Evolutionary conservation across 2,888 invertebrate species (phyloP), one percentile per base, ranked within the genome.

Genomic region (Tubiluchus corallicola): DNA sequence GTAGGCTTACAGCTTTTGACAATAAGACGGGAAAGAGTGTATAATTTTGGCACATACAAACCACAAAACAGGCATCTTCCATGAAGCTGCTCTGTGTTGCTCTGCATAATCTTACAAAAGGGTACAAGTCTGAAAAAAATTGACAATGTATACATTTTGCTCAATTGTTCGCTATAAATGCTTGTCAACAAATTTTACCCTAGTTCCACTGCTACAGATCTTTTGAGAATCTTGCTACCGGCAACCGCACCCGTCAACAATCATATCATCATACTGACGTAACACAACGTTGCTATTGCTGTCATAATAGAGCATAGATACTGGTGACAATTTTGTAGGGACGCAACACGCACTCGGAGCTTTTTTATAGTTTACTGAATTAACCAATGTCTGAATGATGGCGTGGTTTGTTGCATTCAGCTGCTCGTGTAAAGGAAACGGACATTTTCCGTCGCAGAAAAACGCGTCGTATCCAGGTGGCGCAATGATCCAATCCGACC

Each of bases 241-340:
- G 29, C 29, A 29, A n/a, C 29, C 29, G 29, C 29, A 29, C 9
- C 29, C 29, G 29, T 29, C 29, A n/a, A 29, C 29, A n/a, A 29
- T 29, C 29, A 29, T 29, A n/a, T 29, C 29, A n/a, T 29, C 29
- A n/a, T 29, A 29, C 29, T 29, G 29, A 9, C 29, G 29, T n/a
- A 29, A 29, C 29, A 29, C 29, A n/a, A 29, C 29, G 29, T 29
- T 29, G 29, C 29, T 29, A n/a, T 29, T 29, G 29, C 29, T 29
- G 29, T 29, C 29, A n/a, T 29, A 29, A n/a, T 29, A 29, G 29
- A 29, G 29, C 29, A 29, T 29, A 9, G 29, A 29, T 9, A 29
- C 29, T 9, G 29, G 29, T n/a, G 29, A 29, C 29, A 29, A n/a
- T n/a, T 29, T 9, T 9, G 29, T 29, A 9, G 29, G 29, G 9